phyloP scores from a whole-genome alignment of 2,797 vertebrate genomes.

The Rallus crepitans region DNA sequence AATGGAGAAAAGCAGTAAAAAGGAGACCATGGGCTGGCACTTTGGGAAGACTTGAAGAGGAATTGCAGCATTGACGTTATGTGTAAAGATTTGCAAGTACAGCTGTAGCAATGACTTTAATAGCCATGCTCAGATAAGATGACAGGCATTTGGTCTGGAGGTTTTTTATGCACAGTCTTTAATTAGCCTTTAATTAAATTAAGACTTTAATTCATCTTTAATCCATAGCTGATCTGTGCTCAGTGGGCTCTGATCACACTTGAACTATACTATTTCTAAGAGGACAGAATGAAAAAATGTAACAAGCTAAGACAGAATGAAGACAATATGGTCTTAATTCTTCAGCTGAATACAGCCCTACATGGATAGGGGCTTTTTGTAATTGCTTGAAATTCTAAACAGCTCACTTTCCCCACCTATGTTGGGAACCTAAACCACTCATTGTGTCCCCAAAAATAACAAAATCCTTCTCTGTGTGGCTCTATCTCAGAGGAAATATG shows the following conservation, averaged over 20 bases:
- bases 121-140: not conserved
- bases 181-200: slow-evolving; percentile 45
- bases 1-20: slow-evolving; percentile 38
- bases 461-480: not conserved
- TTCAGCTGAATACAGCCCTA: not conserved
- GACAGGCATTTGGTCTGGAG: not conserved
- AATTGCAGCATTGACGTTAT: not conserved
- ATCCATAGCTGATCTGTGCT: not conserved
- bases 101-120: not conserved
- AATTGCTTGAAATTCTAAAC: not conserved
- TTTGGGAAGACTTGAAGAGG: slow-evolving; percentile 1
- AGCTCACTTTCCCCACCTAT: not conserved
- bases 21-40: not conserved
- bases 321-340: not conserved
- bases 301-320: not conserved
- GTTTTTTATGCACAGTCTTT: not conserved
- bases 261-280: not conserved
- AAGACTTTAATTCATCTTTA: slow-evolving; percentile 31
- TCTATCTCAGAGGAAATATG: not conserved
- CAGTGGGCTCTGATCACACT: not conserved
- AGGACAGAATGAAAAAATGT: not conserved
- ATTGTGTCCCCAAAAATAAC: not conserved
- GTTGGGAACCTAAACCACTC: not conserved
- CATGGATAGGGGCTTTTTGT: not conserved
- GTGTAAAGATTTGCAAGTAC: slow-evolving; percentile 11